A percentile compares a stretch with the other conserved stretches of the same genome.
Conservation (phyloP, 2,113 vertebrate species). For the Petrocephalus microphthalmus region DNA sequence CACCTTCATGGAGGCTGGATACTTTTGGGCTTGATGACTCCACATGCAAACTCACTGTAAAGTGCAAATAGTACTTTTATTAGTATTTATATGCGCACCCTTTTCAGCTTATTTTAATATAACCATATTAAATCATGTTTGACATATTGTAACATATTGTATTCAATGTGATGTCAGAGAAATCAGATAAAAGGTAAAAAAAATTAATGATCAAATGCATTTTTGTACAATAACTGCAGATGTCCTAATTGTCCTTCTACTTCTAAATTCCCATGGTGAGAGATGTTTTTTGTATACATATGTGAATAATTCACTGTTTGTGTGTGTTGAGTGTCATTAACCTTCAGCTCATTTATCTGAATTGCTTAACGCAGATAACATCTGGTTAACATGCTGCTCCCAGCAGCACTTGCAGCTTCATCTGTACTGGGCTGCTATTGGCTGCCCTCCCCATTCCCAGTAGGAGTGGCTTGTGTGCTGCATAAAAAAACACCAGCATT, state of each 20-base stretch:
- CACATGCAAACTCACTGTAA: background rate
- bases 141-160: background rate
- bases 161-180: background rate
- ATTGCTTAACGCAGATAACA: background rate
- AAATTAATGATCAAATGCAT: background rate
- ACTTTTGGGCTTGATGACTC: background rate
- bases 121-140: background rate
- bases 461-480: background rate
- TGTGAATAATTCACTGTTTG: background rate
- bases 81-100: background rate
- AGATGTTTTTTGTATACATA: too few species aligned
- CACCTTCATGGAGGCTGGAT: background rate
- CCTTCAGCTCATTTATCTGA: background rate
- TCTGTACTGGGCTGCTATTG: background rate
- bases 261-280: background rate
- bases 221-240: background rate
- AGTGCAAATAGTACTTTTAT: background rate
- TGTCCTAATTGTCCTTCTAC: background rate
- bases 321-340: background rate
- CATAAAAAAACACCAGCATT: background rate
- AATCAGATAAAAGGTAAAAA: background rate
- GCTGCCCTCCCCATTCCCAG: background rate
- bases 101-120: background rate
- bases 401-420: background rate
- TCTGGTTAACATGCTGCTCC: background rate